These are phyloP conservation scores for Bucorvus abyssinicus DNA, from an alignment of 2,797 vertebrate species.

Conservation along the genomic window DNA sequence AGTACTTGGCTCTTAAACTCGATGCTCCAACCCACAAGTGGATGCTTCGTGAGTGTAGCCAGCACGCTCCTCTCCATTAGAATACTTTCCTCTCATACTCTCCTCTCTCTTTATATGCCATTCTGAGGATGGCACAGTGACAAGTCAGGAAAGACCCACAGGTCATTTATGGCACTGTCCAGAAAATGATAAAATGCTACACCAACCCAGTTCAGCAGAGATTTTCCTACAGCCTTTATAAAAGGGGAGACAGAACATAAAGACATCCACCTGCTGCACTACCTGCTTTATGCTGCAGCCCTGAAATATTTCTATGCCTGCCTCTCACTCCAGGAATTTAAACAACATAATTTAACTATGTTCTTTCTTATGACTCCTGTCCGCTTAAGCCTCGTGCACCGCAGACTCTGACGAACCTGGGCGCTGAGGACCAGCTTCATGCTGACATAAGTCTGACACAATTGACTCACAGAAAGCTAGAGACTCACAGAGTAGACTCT, in stretches of 20 bases:
- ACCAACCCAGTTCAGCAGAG: not conserved
- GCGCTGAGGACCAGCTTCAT: not conserved
- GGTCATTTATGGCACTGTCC: not conserved
- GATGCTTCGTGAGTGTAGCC: not conserved
- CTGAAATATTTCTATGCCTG: not conserved
- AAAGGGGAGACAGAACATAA: not conserved
- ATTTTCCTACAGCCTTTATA: not conserved
- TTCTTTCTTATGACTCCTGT: not conserved
- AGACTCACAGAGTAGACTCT: not conserved
- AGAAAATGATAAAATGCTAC: not conserved
- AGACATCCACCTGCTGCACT: not conserved
- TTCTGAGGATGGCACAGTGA: not conserved
- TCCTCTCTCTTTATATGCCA: not conserved
- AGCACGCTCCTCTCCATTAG: not conserved
- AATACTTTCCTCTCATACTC: not conserved
- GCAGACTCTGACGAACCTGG: accelerated
- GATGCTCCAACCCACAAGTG: not conserved
- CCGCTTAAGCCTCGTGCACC: accelerated
- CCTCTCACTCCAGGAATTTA: not conserved
- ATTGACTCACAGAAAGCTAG: not conserved
- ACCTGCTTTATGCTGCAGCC: not conserved
- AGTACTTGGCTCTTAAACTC: not conserved
- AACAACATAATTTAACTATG: not conserved
- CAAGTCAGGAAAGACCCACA: not conserved
- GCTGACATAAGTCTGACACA: not conserved